A percentile compares a stretch with the other conserved stretches of the same genome.
Conservation (phyloP, 2,888 invertebrate genomes). For the Pomacea canaliculata region DNA sequence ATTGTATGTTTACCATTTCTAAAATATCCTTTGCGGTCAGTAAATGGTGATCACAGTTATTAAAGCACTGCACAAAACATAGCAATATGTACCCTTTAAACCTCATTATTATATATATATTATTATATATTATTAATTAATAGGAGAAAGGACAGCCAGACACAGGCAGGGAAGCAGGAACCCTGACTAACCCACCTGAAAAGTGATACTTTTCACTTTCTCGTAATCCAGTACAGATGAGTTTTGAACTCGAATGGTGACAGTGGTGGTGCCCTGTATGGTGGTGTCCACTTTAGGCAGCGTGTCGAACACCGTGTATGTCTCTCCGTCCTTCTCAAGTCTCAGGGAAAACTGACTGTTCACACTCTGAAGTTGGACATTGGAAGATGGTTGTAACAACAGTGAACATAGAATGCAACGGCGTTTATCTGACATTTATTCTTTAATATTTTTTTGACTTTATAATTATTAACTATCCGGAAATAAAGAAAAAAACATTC, state of each 20-base stretch:
- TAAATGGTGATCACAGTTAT: too few species aligned
- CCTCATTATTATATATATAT: too few species aligned
- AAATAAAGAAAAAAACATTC: too few species aligned
- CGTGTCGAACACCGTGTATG: conserved; percentile 48
- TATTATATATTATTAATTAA: too few species aligned
- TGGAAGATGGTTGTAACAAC: too few species aligned
- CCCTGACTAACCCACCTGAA: conserved; percentile 42
- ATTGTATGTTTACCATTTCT: too few species aligned
- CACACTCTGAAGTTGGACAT: conserved; percentile 36
- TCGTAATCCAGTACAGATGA: conserved; percentile 84
- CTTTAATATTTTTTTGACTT: background rate
- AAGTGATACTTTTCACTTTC: conserved; percentile 42
- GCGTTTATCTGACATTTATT: background rate
- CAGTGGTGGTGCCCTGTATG: conserved; percentile 46
- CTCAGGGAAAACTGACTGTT: conserved; percentile 50
- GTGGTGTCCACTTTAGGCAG: conserved; percentile 37
- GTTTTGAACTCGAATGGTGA: conserved; percentile 51
- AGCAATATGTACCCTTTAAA: too few species aligned
- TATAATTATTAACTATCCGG: background rate
- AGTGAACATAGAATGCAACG: background rate
- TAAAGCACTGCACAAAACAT: too few species aligned
- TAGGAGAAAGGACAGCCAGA: too few species aligned
- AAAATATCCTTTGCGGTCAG: too few species aligned
- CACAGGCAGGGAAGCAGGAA: too few species aligned
- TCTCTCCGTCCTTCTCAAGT: conserved; percentile 43